Conservation (phyloP, 1,140 invertebrate genomes). For the Steinernema khuongi region DNA sequence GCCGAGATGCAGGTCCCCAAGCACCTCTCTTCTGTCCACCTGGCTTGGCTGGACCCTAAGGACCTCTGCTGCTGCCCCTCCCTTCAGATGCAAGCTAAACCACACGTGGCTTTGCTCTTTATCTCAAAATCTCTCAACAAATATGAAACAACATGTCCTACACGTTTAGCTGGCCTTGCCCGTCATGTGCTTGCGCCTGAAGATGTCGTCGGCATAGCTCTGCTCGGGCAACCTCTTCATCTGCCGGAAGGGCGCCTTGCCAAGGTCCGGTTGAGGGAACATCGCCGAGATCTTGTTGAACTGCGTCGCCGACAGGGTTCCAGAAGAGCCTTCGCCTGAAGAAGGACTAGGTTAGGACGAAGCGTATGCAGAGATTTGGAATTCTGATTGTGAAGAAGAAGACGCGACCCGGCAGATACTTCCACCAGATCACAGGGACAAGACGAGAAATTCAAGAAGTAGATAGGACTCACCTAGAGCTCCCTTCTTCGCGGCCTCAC, state of each 20-base stretch:
- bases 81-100: background rate
- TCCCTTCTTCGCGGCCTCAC: conserved; percentile 43
- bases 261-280: conserved; percentile 49
- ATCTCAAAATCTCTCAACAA: conserved; percentile 8
- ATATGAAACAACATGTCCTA: conserved; percentile 15
- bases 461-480: background rate
- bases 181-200: conserved; percentile 38
- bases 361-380: too few relatives aligned
- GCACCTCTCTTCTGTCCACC: too few relatives aligned
- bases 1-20: too few relatives aligned
- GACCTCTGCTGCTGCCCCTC: background rate
- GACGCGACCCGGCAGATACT: background rate
- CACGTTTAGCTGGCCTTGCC: conserved; percentile 35
- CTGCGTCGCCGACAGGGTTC: conserved; percentile 42
- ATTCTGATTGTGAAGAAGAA: conserved; percentile 17
- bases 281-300: conserved; percentile 49
- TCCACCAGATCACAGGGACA: background rate
- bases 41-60: too few relatives aligned
- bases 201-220: conserved; percentile 46
- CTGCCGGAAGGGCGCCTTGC: conserved; percentile 39
- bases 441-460: background rate
- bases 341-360: too few relatives aligned
- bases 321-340: conserved; percentile 38
- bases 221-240: conserved; percentile 49
- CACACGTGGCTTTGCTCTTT: background rate